phyloP scores from a whole-genome alignment of 92 coral and sea anemone species.

The Epizoanthus stellaris region DNA sequence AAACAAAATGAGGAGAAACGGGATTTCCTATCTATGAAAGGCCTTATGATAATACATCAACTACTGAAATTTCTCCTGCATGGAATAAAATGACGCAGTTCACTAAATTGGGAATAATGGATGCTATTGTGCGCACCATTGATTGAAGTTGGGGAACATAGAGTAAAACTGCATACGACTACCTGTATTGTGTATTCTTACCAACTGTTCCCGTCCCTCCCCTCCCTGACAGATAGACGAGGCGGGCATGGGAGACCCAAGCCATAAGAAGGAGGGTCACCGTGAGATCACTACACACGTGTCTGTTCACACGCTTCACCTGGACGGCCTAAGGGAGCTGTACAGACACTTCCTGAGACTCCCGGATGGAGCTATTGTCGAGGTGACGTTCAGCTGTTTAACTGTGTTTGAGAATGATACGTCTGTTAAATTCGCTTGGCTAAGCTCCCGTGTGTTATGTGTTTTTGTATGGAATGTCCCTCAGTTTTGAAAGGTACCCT shows the following conservation, averaged over 20 bases:
- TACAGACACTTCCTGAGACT: conserved; percentile 93
- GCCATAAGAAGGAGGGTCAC: conserved; percentile 76
- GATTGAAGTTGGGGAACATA: not conserved
- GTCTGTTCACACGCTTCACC: conserved; percentile 93
- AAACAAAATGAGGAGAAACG: too few species aligned
- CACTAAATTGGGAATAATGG: too few species aligned
- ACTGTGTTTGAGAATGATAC: too few species aligned
- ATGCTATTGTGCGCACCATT: too few species aligned
- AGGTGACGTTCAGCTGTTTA: conserved; percentile 58
- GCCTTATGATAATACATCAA: too few species aligned
- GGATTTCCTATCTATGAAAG: too few species aligned
- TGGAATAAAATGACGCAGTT: too few species aligned
- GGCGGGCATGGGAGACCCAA: conserved; percentile 79
- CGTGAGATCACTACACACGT: conserved; percentile 98
- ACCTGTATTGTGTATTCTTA: not conserved
- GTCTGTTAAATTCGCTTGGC: too few species aligned
- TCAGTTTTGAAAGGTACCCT: too few species aligned
- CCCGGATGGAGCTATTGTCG: conserved; percentile 98
- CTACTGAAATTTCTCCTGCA: too few species aligned
- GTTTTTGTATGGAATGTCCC: too few species aligned
- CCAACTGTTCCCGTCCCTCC: not conserved
- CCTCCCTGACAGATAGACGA: conserved; percentile 75
- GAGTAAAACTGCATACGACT: not conserved
- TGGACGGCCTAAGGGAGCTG: conserved; percentile 92
- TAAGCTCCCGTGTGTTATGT: too few species aligned